Evolutionary conservation across 2,113 vertebrate genomes (phyloP), one percentile per base, ranked within the genome.

Genomic region (Sinosuthora webbiana): DNA sequence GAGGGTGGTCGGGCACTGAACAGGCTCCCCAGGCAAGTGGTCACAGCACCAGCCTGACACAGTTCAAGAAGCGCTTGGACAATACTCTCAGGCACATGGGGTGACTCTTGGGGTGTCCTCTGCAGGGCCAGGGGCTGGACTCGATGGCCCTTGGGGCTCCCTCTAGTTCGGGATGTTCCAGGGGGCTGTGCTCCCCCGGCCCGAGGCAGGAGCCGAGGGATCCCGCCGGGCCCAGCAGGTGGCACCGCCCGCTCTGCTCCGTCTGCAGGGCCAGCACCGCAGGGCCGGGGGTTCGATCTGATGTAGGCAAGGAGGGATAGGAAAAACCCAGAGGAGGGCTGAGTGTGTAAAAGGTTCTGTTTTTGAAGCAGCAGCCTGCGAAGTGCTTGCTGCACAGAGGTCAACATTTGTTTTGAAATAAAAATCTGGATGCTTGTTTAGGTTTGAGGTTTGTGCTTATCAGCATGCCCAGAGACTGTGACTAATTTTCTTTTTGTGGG

Each of bases 141-240:
- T 33, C 7, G 21, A 19, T 50, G 67, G 2, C 4, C 25, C 30
- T 1, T 10, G 31, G 4, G 21, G 8, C 25, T 31, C 4, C 31
- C 13, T 47, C 14, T 30, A 15, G 11, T 0, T 12, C 1, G 7
- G 57, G 25, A 8, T 2, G 3, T 5, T 13, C 2, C 69, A 1
- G 1, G 15, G 57, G 2, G 18, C 28, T 27, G 49, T 0, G n/a
- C 49, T 5, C 15, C 0, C 5, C 4, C 13, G 10, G 8, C 0
- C 15, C 2, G 31, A 2, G 27, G 84, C 64, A 6, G 53, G 33
- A 30, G 47, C n/a, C 45, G 13, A 3, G 45, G 55, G 18, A 47
- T 11, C 56, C 55, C 24, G 7, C 5, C 49, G 41, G 65, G 13
- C 24, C 20, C 57, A 30, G 75, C 81, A 70, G 93, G 44, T 15